Evolutionary conservation across 2,113 vertebrate species (phyloP).

Genomic region (Pseudopodoces humilis): DNA sequence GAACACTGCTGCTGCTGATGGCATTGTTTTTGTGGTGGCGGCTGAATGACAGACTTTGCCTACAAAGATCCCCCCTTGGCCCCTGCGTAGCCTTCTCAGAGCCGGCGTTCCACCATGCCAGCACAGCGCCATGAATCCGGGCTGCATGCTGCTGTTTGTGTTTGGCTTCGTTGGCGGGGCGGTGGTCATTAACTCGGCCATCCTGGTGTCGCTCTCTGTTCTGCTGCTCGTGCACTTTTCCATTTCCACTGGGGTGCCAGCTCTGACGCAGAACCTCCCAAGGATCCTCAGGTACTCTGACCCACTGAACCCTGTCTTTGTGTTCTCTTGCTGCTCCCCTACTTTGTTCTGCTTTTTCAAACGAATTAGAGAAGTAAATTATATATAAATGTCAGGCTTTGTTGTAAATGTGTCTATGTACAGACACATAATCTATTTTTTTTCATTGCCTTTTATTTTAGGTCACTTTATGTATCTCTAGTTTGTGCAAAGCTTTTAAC

Average conservation of each 20-base stretch:
- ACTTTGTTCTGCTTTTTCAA: neutral
- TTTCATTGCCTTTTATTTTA: neutral
- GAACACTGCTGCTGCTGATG: constrained; percentile 74
- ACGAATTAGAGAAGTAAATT: neutral
- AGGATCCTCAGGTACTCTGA: constrained; percentile 89
- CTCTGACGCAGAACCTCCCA: constrained; percentile 89
- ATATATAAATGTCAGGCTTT: neutral
- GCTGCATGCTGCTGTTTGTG: constrained; percentile 99
- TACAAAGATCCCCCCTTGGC: constrained; percentile 70
- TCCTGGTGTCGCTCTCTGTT: constrained; percentile 95
- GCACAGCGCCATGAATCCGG: constrained; percentile 95
- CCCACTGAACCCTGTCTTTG: neutral
- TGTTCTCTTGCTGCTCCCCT: neutral
- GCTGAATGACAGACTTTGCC: constrained; percentile 78
- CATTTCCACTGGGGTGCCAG: constrained; percentile 89
- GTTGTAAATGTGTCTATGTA: neutral
- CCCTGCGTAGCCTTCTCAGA: constrained; percentile 66
- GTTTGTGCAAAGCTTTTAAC: neutral
- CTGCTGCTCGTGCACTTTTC: constrained; percentile 99
- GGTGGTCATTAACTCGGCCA: constrained; percentile 98
- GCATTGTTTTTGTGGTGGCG: constrained; percentile 84
- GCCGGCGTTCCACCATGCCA: constrained; percentile 83
- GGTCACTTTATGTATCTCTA: neutral
- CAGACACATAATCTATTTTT: neutral
- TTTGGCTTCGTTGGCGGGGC: constrained; percentile 99